These are phyloP conservation scores for Poeciliopsis infans DNA, from an alignment of 2,797 vertebrate species.

Conservation along the genomic window DNA sequence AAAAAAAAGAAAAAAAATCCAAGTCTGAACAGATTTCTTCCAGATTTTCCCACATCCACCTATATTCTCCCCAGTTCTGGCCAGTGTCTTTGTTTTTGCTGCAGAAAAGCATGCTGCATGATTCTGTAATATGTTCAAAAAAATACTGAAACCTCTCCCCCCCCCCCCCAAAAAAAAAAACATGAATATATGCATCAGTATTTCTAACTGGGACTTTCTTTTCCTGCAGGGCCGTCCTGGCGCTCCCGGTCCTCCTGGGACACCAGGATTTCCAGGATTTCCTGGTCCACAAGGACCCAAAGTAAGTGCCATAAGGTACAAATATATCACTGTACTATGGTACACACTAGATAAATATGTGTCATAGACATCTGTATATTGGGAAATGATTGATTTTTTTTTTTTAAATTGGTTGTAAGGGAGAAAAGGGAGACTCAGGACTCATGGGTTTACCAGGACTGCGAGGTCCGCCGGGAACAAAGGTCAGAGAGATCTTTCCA, in stretches of 20 bases:
- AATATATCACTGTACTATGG: not conserved
- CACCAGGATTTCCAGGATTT: constrained; percentile 87
- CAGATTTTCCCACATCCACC: not conserved
- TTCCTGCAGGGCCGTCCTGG: constrained; percentile 89
- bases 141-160: not conserved
- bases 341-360: not conserved
- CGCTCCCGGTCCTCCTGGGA: constrained; percentile 89
- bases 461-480: constrained; percentile 90
- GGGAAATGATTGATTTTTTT: not conserved
- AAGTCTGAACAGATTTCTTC: not conserved
- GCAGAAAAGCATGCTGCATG: not conserved
- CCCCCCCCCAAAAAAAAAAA: not conserved
- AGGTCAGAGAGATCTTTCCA: constrained; percentile 74
- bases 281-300: constrained; percentile 86
- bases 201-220: constrained; percentile 24
- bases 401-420: constrained; percentile 40
- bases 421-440: constrained; percentile 80
- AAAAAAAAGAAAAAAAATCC: not conserved
- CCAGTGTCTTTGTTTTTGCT: not conserved
- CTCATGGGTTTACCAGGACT: constrained; percentile 89
- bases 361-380: not conserved
- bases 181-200: not conserved
- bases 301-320: constrained; percentile 67
- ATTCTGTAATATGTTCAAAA: not conserved
- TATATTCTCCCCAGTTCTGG: not conserved